These are phyloP conservation scores for Sinhomidia bicolor DNA, from an alignment of 2,888 invertebrate genomes.

Conservation along the genomic window DNA sequence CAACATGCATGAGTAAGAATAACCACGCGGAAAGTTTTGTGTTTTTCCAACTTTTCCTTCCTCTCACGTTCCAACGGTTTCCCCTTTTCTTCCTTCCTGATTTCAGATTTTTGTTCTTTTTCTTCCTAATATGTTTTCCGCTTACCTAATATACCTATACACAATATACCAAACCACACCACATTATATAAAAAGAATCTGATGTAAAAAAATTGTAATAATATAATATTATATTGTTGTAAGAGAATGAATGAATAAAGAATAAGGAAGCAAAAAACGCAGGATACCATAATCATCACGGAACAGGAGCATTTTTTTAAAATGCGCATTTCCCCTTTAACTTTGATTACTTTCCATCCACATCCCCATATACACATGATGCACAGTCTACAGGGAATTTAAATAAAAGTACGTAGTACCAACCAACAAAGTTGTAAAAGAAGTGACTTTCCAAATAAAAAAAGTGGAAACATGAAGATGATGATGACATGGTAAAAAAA, in stretches of 20 bases:
- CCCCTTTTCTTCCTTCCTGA: slow-evolving; percentile 50
- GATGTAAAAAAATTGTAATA: slow-evolving; percentile 2
- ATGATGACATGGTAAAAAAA: too few species aligned
- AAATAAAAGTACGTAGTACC: not conserved
- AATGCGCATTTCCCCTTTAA: slow-evolving; percentile 16
- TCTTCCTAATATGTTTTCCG: too few species aligned
- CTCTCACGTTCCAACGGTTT: slow-evolving; percentile 67
- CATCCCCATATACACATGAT: slow-evolving; percentile 24
- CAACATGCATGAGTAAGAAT: slow-evolving; percentile 4
- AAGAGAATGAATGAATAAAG: not conserved
- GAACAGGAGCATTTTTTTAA: slow-evolving; percentile 2
- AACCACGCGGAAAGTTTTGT: slow-evolving; percentile 14
- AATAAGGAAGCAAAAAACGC: not conserved
- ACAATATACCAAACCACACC: not conserved
- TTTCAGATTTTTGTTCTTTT: slow-evolving; percentile 20
- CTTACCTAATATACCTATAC: too few species aligned
- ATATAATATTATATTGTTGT: too few species aligned
- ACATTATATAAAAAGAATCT: not conserved
- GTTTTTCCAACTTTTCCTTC: slow-evolving; percentile 46
- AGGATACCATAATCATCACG: too few species aligned
- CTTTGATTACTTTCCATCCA: slow-evolving; percentile 3
- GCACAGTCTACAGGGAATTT: slow-evolving; percentile 17
- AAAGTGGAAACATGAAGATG: slow-evolving; percentile 21
- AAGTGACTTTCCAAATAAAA: not conserved
- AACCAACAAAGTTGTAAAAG: slow-evolving; percentile 11